These are phyloP conservation scores for Hylomyscus alleni DNA, from an alignment of 2,797 vertebrate genomes.

Conservation along the genomic window DNA sequence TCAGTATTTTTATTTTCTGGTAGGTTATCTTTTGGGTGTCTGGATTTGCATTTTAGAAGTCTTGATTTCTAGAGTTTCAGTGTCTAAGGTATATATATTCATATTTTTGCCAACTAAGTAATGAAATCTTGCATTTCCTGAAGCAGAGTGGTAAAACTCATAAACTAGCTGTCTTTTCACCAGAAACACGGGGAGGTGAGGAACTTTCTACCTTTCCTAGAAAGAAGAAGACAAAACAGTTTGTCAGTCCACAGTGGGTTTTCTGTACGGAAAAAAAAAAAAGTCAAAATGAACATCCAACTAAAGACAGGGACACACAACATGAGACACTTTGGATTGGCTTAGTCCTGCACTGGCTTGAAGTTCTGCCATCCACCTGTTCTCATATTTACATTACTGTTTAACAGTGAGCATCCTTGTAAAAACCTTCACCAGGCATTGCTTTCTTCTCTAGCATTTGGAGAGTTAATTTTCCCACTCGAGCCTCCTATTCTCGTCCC, in stretches of 20 bases:
- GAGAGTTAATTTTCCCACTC: background rate
- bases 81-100: background rate
- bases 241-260: background rate
- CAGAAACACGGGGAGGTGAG: background rate
- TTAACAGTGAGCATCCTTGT: background rate
- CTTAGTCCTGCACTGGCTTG: background rate
- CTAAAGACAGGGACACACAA: background rate
- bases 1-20: background rate
- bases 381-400: background rate
- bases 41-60: conserved; percentile 45
- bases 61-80: conserved; percentile 38
- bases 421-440: background rate
- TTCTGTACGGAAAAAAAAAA: background rate
- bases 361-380: background rate
- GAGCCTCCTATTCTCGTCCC: background rate
- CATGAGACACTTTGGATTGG: background rate
- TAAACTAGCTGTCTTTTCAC: background rate
- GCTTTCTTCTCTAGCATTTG: background rate
- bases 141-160: background rate
- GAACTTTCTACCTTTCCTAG: background rate
- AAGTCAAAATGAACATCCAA: background rate
- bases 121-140: background rate
- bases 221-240: background rate
- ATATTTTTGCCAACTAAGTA: background rate
- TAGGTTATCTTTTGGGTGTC: background rate